Evolutionary conservation across 2,888 invertebrate genomes (phyloP).

Genomic region (Dryobota labecula): DNA sequence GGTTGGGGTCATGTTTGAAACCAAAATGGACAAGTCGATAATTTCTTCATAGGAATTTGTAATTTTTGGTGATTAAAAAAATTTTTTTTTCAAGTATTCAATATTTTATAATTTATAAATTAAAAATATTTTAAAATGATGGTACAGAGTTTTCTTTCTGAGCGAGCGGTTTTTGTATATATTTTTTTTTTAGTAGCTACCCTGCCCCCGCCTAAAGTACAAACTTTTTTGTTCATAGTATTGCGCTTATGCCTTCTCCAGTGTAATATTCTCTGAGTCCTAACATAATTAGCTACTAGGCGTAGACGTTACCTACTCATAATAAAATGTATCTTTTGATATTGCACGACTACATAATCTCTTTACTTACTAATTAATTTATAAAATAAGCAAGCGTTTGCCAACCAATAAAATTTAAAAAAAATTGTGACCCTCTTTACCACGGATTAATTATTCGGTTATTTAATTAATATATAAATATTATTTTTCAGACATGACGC

Average conservation of each 20-base stretch:
- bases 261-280: no score
- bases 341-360: neutral
- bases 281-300: neutral
- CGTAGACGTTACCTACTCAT: neutral
- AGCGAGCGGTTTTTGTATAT: no score
- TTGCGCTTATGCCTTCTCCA: no score
- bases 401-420: neutral
- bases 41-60: no score
- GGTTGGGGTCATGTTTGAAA: neutral
- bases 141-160: no score
- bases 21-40: neutral
- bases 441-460: neutral
- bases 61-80: no score
- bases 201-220: no score
- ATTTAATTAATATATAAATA: neutral
- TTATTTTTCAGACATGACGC: conserved; percentile 75
- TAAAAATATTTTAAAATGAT: no score
- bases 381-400: neutral
- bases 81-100: no score
- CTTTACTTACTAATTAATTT: neutral
- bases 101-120: no score
- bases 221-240: no score
- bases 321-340: neutral
- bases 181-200: no score
- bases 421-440: neutral